Evolutionary conservation across 2,888 invertebrate species (phyloP).

Genomic region (Ypsolopha scabrella): DNA sequence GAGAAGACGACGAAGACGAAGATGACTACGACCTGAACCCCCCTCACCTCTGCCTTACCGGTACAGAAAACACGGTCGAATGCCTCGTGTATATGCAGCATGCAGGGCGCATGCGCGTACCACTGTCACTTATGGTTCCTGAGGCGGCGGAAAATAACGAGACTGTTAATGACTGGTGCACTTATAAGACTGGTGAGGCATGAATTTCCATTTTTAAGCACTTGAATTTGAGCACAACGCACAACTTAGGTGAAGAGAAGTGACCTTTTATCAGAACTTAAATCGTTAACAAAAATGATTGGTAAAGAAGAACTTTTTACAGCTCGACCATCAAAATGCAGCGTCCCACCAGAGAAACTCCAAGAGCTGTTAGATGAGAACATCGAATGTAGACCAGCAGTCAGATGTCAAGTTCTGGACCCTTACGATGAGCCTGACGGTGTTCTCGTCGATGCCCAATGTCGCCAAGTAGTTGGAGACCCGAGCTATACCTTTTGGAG

Average conservation of each 20-base stretch:
- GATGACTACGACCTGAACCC: constrained; percentile 40
- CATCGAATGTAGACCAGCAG: constrained; percentile 72
- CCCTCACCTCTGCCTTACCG: constrained; percentile 54
- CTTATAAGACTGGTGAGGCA: constrained; percentile 46
- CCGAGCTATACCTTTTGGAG: constrained; percentile 77
- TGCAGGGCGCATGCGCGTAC: constrained; percentile 38
- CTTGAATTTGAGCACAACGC: too few relatives aligned
- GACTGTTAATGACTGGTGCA: constrained; percentile 72
- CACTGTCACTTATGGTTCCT: constrained; percentile 42
- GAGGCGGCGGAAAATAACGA: constrained; percentile 34
- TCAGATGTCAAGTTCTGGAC: constrained; percentile 78
- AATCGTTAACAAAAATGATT: constrained; percentile 16
- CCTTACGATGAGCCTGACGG: constrained; percentile 77
- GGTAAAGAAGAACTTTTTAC: neutral
- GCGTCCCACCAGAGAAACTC: constrained; percentile 68
- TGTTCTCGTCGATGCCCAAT: constrained; percentile 77
- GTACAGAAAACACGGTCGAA: constrained; percentile 15
- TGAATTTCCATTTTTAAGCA: too few relatives aligned
- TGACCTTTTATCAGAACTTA: too few relatives aligned
- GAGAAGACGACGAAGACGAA: constrained; percentile 34
- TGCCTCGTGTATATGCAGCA: constrained; percentile 59
- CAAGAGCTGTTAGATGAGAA: constrained; percentile 35
- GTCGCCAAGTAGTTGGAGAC: constrained; percentile 72
- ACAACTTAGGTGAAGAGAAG: too few relatives aligned
- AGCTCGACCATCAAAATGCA: constrained; percentile 50